Conservation (phyloP, 2,113 vertebrate species). For the Labrus mixtus region DNA sequence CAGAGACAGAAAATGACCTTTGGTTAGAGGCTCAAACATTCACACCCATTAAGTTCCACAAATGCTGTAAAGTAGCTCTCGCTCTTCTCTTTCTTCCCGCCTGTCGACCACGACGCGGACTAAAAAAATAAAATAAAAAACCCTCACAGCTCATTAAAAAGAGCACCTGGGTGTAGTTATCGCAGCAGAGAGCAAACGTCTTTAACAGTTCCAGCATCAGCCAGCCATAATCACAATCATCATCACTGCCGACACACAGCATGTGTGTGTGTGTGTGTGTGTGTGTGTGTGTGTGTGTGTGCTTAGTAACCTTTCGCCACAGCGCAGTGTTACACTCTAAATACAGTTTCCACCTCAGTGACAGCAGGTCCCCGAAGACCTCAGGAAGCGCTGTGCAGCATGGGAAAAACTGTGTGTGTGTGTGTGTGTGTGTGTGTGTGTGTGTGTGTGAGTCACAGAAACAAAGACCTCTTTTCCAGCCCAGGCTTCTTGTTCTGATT, state of each 20-base stretch:
- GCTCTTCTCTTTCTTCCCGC: neutral
- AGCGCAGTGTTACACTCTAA: constrained; percentile 63
- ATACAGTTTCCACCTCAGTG: constrained; percentile 68
- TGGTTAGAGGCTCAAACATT: no score
- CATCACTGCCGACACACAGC: constrained; percentile 29
- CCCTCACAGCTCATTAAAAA: constrained; percentile 38
- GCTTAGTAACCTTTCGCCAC: constrained; percentile 49
- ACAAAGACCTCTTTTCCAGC: constrained; percentile 67
- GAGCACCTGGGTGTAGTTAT: constrained; percentile 65
- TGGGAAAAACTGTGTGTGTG: constrained; percentile 40
- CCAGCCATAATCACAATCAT: constrained; percentile 50
- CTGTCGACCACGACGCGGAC: neutral
- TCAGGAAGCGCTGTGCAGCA: constrained; percentile 47
- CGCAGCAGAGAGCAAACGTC: constrained; percentile 55
- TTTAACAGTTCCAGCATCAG: constrained; percentile 54
- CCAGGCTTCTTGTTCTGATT: constrained; percentile 63
- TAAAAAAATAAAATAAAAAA: neutral
- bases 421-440: constrained; percentile 30
- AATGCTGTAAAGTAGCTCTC: no score
- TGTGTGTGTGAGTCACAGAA: constrained; percentile 36
- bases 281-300: constrained; percentile 16
- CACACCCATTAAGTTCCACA: no score
- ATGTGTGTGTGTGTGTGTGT: constrained; percentile 5
- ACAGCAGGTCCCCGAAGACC: constrained; percentile 63
- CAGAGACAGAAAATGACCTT: no score